Base-by-base conservation (phyloP, 2,113 vertebrate genomes). In the Lasiurus cinereus region DNA sequence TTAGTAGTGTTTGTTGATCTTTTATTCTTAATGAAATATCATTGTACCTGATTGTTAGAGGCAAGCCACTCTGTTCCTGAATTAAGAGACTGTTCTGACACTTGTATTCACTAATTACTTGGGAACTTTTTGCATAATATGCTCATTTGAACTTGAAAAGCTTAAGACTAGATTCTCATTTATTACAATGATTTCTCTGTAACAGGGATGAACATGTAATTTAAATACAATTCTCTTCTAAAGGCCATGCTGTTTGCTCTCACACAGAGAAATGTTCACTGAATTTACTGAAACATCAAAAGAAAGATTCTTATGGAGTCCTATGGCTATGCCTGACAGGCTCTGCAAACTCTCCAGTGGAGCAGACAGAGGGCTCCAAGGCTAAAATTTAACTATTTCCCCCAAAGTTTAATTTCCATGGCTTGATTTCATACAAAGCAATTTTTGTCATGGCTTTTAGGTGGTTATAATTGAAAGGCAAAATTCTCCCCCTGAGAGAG, bases 31-130 rank as follows among this genome's bases (percentile, higher is more conserved):
- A 31, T 50, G 87, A 82, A 80, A 95, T 84, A n/a, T 97, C 96
- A 97, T 97, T 97, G 96, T 98, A 93, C 97, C 52, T 88, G 93
- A 85, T 73, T 96, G 83, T 96, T 95, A 62, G 90, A 83, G 70
- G 29, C 13, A 78, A 90, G 52, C 83, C 83, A 43, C 54, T 93
- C 59, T 66, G 78, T 74, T 96, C 43, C n/a, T 70, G 82, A 74
- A 48, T 76, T 54, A 86, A 93, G 74, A 78, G 31, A n/a, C 54
- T 90, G 18, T 74, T 91, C 86, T 87, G 83, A 90, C 83, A 93
- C 86, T 46, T 82, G 18, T n/a, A 67, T 36, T 62, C 33, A 78
- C 21, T 85, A 85, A 95, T 90, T 92, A 86, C 79, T 52, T 88
- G 72, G 54, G 39, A 89, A 89, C 19, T n/a, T 88, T 91, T 90